Conservation (phyloP, 1,140 invertebrate genomes). For the Heterodera carotae region DNA sequence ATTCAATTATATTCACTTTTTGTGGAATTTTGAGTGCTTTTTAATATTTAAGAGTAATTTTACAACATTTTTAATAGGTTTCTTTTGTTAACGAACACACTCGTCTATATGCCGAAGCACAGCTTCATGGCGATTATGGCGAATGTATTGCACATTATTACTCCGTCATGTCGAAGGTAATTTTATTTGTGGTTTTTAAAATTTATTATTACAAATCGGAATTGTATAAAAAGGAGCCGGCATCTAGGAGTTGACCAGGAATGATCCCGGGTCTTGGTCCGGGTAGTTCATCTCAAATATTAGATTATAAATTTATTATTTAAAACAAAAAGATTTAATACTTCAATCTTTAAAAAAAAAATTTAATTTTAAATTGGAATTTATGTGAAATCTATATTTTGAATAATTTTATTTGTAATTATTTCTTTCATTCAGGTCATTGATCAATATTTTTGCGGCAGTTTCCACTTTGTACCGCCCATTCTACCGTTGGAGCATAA, state of each 20-base stretch:
- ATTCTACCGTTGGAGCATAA: slow-evolving; percentile 12
- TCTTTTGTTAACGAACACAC: slow-evolving; percentile 56
- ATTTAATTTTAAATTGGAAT: not conserved
- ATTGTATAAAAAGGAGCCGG: no score
- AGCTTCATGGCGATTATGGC: slow-evolving; percentile 47
- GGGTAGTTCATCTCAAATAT: no score
- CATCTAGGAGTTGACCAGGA: no score
- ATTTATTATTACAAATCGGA: no score
- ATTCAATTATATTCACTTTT: no score
- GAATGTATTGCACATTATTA: slow-evolving; percentile 63
- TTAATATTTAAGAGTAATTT: no score
- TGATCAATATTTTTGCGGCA: slow-evolving; percentile 64
- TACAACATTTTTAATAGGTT: no score
- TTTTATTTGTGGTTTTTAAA: not conserved
- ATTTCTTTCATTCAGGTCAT: slow-evolving; percentile 32
- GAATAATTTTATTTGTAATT: not conserved
- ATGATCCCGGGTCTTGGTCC: no score
- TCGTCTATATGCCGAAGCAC: slow-evolving; percentile 54
- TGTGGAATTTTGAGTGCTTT: no score
- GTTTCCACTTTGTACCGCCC: slow-evolving; percentile 65
- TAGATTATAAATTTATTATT: no score
- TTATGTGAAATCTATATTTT: not conserved
- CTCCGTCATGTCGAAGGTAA: slow-evolving; percentile 62
- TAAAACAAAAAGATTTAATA: no score
- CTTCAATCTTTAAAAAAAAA: not conserved